These are phyloP conservation scores for Fissipunctia ypsillon DNA, from an alignment of 2,888 invertebrate genomes.

Conservation along the genomic window DNA sequence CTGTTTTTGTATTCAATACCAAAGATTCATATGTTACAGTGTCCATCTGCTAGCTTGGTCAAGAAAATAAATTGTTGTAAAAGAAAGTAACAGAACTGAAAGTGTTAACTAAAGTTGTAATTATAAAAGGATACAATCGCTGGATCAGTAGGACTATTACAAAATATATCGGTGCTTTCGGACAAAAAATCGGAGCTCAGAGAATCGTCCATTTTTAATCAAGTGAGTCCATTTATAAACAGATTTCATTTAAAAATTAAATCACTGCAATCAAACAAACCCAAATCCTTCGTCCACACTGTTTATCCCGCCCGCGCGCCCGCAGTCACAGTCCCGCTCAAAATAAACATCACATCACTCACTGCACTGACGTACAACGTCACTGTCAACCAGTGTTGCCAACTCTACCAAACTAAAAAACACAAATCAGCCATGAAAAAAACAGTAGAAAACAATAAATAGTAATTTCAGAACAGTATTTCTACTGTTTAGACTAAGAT, in stretches of 20 bases:
- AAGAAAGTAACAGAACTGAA: neutral
- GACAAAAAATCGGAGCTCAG: slow-evolving; percentile 79
- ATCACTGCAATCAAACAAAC: neutral
- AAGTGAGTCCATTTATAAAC: neutral
- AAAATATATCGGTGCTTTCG: slow-evolving; percentile 67
- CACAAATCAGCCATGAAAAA: too few relatives aligned
- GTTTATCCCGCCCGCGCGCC: too few relatives aligned
- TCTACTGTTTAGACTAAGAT: too few relatives aligned
- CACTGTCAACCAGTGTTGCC: neutral
- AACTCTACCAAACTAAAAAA: too few relatives aligned
- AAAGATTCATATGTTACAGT: slow-evolving; percentile 71
- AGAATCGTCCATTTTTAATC: slow-evolving; percentile 77
- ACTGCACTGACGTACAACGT: too few relatives aligned
- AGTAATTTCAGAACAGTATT: too few relatives aligned
- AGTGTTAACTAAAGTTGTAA: neutral
- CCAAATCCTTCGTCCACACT: neutral
- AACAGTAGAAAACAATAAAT: too few relatives aligned
- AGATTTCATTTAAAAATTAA: neutral
- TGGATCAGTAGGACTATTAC: slow-evolving; percentile 59
- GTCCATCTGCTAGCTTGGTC: slow-evolving; percentile 70
- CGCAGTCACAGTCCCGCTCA: too few relatives aligned
- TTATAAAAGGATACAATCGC: slow-evolving; percentile 76
- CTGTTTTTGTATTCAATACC: slow-evolving; percentile 74
- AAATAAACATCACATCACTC: slow-evolving; percentile 11
- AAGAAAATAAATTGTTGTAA: slow-evolving; percentile 48